These are phyloP conservation scores for Baryphthengus martii DNA, from an alignment of 2,113 vertebrate species.

Conservation along the genomic window DNA sequence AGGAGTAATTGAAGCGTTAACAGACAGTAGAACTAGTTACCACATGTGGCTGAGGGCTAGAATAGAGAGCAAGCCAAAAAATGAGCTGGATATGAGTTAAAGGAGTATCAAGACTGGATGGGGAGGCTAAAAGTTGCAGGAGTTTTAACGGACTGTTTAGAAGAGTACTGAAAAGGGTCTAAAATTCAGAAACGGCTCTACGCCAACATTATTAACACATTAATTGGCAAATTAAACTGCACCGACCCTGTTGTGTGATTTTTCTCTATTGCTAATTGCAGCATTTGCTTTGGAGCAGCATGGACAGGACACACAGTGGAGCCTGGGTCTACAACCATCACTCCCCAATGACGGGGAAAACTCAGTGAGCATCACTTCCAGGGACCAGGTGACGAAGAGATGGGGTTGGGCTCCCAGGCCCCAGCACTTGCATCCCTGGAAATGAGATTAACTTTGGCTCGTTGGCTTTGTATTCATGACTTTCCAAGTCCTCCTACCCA, in stretches of 20 bases:
- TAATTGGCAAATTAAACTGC: background rate
- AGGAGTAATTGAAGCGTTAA: background rate
- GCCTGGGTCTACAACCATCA: background rate
- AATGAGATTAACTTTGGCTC: background rate
- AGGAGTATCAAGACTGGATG: background rate
- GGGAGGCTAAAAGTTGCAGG: background rate
- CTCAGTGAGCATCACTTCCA: background rate
- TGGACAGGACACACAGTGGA: background rate
- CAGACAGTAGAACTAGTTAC: background rate
- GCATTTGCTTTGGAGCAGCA: background rate
- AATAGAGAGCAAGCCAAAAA: background rate
- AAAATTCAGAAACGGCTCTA: background rate
- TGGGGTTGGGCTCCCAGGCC: background rate
- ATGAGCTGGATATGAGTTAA: background rate
- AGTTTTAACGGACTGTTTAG: background rate
- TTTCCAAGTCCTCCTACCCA: constrained; percentile 17
- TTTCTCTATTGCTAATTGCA: background rate
- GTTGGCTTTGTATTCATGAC: background rate
- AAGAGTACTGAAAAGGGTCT: background rate
- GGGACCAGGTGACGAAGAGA: background rate
- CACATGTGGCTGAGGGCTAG: background rate
- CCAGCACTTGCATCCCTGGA: background rate
- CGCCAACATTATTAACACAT: background rate
- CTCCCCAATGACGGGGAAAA: background rate
- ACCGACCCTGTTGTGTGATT: no score